Conservation (phyloP, 2,113 vertebrate species). For the Oplegnathus fasciatus region DNA sequence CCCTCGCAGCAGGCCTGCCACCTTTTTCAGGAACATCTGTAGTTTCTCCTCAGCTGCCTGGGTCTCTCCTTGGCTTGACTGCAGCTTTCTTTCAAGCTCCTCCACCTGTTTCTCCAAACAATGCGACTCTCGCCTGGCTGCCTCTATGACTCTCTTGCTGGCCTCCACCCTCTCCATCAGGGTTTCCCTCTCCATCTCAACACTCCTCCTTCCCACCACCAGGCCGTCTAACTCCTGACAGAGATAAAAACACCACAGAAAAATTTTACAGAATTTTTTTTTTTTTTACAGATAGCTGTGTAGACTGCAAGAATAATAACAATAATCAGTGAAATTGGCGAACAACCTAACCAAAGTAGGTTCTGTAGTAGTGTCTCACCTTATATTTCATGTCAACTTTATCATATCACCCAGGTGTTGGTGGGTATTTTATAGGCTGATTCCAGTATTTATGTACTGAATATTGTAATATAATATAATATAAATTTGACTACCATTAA, state of each 20-base stretch:
- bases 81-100: constrained; percentile 83
- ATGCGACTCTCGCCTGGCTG: constrained; percentile 80
- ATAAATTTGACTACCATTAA: too few species aligned
- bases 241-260: neutral
- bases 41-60: constrained; percentile 68
- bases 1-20: constrained; percentile 78
- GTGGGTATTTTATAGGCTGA: too few species aligned
- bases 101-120: constrained; percentile 82
- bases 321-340: too few species aligned
- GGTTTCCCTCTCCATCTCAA: constrained; percentile 84
- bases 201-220: constrained; percentile 72
- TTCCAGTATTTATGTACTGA: too few species aligned
- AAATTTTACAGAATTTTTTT: too few species aligned
- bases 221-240: constrained; percentile 87
- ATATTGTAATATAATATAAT: too few species aligned
- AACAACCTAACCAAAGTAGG: too few species aligned
- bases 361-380: too few species aligned
- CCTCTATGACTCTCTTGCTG: constrained; percentile 81
- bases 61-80: constrained; percentile 78
- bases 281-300: too few species aligned
- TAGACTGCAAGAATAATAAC: too few species aligned
- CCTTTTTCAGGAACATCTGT: constrained; percentile 83
- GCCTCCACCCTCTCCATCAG: constrained; percentile 84
- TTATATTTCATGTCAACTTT: too few species aligned
- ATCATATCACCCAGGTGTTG: too few species aligned